These are phyloP conservation scores for Adelosebastes latens DNA, from an alignment of 2,797 vertebrate species.

Conservation along the genomic window DNA sequence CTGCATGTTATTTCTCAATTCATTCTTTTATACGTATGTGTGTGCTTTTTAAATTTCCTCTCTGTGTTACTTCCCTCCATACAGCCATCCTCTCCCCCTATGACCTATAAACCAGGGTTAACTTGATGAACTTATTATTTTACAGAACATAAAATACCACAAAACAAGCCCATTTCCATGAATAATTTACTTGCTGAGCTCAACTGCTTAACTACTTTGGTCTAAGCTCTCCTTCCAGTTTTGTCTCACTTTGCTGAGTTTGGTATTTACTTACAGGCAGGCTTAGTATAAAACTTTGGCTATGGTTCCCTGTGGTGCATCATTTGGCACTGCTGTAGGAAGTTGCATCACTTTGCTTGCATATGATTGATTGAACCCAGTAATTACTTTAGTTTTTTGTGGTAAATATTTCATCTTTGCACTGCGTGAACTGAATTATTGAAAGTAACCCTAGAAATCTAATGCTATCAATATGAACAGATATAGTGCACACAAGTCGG, in stretches of 20 bases:
- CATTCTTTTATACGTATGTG: not conserved
- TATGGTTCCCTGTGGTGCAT: not conserved
- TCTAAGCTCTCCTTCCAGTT: not conserved
- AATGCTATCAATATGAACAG: not conserved
- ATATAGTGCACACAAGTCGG: not conserved
- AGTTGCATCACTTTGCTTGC: not conserved
- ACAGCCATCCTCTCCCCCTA: not conserved
- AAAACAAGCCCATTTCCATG: constrained; percentile 19
- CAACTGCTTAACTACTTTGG: not conserved
- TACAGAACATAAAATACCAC: not conserved
- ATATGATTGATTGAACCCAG: not conserved
- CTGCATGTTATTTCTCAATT: constrained; percentile 3
- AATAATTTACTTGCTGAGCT: constrained; percentile 37
- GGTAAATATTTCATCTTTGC: constrained; percentile 7
- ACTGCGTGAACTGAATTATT: not conserved
- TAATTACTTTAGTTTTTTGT: constrained; percentile 5
- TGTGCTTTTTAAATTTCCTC: not conserved
- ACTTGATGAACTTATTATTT: constrained; percentile 17
- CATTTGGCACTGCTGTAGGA: not conserved
- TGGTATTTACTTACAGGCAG: constrained; percentile 3
- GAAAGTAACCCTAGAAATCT: not conserved
- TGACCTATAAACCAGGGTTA: constrained; percentile 20
- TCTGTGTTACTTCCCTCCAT: not conserved
- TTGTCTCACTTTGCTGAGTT: constrained; percentile 3
- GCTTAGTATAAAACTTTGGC: not conserved